Percentiles rank a stretch among this genome's conserved stretches.
These are phyloP conservation scores for Vulpes vulpes DNA, from an alignment of 2,113 vertebrate species.

Conservation along the genomic window DNA sequence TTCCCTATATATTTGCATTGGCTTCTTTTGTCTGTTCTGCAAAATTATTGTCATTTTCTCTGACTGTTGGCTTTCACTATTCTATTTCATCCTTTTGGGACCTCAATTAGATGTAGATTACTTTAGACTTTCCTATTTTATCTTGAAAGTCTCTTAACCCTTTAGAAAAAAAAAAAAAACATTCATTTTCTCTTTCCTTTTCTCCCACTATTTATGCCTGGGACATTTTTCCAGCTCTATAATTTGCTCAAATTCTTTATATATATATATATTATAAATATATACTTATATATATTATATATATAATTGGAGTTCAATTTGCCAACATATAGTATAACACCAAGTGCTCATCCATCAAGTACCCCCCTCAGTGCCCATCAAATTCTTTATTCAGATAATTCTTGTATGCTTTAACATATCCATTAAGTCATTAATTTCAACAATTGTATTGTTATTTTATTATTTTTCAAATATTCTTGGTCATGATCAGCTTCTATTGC, in stretches of 20 bases:
- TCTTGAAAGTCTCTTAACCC: background rate
- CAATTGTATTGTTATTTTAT: background rate
- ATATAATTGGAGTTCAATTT: no score
- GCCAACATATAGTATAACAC: no score
- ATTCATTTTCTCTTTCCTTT: background rate
- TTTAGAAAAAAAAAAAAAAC: no score
- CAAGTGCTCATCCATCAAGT: no score
- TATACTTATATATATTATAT: no score
- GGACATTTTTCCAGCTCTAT: background rate
- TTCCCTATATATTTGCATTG: background rate
- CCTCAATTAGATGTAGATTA: background rate
- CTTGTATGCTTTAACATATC: background rate
- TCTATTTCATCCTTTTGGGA: background rate
- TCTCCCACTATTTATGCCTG: background rate
- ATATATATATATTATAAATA: no score
- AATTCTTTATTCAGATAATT: background rate
- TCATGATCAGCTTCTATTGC: background rate
- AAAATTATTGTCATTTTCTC: background rate
- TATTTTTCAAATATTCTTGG: background rate
- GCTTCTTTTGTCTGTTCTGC: background rate
- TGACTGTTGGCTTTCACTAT: background rate
- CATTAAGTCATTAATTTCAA: background rate
- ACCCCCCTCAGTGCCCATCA: background rate
- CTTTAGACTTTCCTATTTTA: background rate
- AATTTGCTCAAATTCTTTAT: background rate